Evolutionary conservation across 1,140 invertebrate species (phyloP).

Genomic region (Hycleus cichorii): DNA sequence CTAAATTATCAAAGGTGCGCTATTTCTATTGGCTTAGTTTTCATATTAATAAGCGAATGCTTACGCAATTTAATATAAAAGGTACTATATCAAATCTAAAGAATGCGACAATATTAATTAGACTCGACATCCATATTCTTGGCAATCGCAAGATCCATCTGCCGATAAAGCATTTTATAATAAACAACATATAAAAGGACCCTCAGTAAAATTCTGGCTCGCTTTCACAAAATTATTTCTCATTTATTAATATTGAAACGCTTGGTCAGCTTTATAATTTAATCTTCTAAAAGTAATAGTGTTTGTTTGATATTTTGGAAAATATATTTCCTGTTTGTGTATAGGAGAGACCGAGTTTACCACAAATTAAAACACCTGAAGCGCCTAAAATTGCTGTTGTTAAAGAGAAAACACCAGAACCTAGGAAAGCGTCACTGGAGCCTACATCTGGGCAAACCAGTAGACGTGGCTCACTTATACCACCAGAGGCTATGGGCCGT

Average conservation of each 20-base stretch:
- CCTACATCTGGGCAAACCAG: constrained; percentile 61
- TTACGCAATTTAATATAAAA: background rate
- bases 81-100: background rate
- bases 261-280: constrained; percentile 2
- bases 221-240: constrained; percentile 1
- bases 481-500: constrained; percentile 73
- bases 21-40: background rate
- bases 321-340: background rate
- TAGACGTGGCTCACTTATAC: constrained; percentile 75
- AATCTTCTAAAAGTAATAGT: constrained; percentile 1
- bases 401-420: constrained; percentile 66
- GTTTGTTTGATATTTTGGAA: too few relatives aligned
- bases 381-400: constrained; percentile 80
- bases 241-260: background rate
- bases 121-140: constrained; percentile 5
- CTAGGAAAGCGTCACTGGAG: constrained; percentile 67
- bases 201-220: constrained; percentile 19
- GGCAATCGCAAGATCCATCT: constrained; percentile 10
- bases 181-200: constrained; percentile 13
- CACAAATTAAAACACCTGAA: constrained; percentile 71
- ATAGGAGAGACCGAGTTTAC: constrained; percentile 45
- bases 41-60: background rate
- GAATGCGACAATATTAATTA: constrained; percentile 12
- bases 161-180: constrained; percentile 16
- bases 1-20: constrained; percentile 38